These are phyloP conservation scores for Smutsia temminckii DNA, from an alignment of 2,797 vertebrate genomes.

Conservation along the genomic window DNA sequence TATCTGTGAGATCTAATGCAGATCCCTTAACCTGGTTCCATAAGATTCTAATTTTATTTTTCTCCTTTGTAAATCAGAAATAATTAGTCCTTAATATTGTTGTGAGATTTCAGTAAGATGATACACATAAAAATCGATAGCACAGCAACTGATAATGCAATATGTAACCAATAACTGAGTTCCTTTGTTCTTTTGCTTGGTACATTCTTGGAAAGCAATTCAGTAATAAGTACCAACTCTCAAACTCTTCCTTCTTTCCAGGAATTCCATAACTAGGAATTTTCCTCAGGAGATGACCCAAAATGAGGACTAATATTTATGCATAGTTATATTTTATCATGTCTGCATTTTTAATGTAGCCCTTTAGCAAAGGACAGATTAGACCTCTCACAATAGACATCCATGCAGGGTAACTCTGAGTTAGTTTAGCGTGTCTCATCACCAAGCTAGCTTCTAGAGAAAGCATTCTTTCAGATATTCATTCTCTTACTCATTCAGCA, in stretches of 20 bases:
- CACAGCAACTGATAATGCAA: not conserved
- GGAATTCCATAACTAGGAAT: not conserved
- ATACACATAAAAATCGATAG: not conserved
- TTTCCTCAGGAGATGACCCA: not conserved
- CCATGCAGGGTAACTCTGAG: not conserved
- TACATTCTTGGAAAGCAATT: not conserved
- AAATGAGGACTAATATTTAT: not conserved
- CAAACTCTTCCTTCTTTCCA: not conserved
- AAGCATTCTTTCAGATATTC: not conserved
- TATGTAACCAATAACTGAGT: not conserved
- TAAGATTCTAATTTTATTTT: slow-evolving; percentile 3
- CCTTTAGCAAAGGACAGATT: not conserved
- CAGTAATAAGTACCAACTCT: not conserved
- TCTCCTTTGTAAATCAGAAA: not conserved
- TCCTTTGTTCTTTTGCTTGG: slow-evolving; percentile 31
- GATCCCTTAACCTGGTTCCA: not conserved
- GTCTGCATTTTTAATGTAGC: not conserved
- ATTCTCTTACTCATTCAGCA: not conserved
- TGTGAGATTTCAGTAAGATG: not conserved
- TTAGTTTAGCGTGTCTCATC: not conserved
- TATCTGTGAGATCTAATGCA: not conserved
- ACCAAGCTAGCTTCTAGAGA: slow-evolving; percentile 8
- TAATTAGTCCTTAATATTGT: slow-evolving; percentile 1
- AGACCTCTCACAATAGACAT: not conserved
- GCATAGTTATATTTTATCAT: not conserved